Evolutionary conservation across 2,113 vertebrate genomes (phyloP), one percentile per base, ranked within the genome.

Genomic region (Amphiprion percula): DNA sequence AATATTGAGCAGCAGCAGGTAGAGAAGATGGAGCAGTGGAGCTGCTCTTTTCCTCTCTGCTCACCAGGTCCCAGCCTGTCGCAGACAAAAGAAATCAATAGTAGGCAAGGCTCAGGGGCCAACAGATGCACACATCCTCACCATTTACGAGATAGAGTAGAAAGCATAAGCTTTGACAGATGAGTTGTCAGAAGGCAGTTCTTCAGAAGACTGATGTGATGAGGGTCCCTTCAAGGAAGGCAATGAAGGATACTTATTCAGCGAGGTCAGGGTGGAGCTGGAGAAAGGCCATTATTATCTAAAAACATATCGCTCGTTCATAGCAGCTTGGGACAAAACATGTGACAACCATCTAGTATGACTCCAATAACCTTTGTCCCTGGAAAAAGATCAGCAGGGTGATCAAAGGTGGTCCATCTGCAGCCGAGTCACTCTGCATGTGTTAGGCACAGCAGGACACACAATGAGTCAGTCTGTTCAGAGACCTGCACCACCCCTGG

Each of bases 1-100:
- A 88, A 84, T 86, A 90, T 80, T 90, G 37, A 90, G 67, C 12
- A 79, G 64, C 74, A 83, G 79, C 80, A 88, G 80, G 80, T 79
- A 55, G 59, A 30, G 50, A 77, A 74, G 85, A 76, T 56, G 70
- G 68, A 50, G 61, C 17, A 1, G 17, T 24, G 71, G 64, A 3
- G 26, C 60, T 58, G 33, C 58, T 74, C 59, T 60, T 54, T 79
- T 83, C 64, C 30, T 65, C 23, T 68, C 61, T 65, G 21, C 74
- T 68, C 68, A 58, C 47, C 41, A 60, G 68, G 61, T 74, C 66
- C 24, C 0, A 1, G 23, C 10, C 65, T 86, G 79, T 79, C 79
- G 81, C 74, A 77, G 60, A 59, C 70, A 77, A 78, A 81, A 75
- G 23, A 80, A 84, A 85, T 85, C 84, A 88, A 82, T 85, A 74